Base-by-base conservation (phyloP, 2,888 invertebrate genomes). In the Drosophila birchii region DNA sequence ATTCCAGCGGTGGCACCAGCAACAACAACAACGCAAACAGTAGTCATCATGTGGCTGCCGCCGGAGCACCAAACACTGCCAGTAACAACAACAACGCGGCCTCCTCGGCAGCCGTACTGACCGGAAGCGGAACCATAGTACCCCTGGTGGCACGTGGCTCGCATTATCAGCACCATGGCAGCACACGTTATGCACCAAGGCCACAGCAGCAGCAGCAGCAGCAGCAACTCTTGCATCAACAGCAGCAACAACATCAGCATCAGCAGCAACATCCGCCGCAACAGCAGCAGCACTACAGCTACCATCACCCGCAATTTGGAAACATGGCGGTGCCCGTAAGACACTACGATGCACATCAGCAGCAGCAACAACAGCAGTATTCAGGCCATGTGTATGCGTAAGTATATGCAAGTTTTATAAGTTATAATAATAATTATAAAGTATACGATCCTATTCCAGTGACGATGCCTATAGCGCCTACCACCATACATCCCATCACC, bases 271-370 rank as follows among this genome's bases (percentile, higher is more conserved):
- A 74, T n/a, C 75, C 67, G 16, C 68, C 80, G 51, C 78, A 80
- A 54, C 75, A 83, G 57, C 78, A 81, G 60, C 75, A 81, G 39
- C 85, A 84, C 69, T 84, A 90, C 78, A 82, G 87, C 69, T 92
- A 92, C 74, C 91, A 92, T 76, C 92, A 92, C 83, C 92, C 92
- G 26, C 92, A 92, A 55, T 92, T 92, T 59, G 92, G 92, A 36
- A 92, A 91, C 70, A 92, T 92, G 92, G 88, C 92, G 11, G 91
- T 92, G 67, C 88, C 92, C 16, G 88, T 92, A 59, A 81, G 92
- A 14, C 90, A 91, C 56, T 71, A 75, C 41, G 84, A 86, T 44
- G 54, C 77, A 36, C 79, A 78, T 26, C 86, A 78, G 26, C 81
- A 77, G 43, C 89, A 70, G n/a, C 84, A 78, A 14, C 80, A 75